Evolutionary conservation across 2,113 vertebrate genomes (phyloP).

Genomic region (Jaculus jaculus): DNA sequence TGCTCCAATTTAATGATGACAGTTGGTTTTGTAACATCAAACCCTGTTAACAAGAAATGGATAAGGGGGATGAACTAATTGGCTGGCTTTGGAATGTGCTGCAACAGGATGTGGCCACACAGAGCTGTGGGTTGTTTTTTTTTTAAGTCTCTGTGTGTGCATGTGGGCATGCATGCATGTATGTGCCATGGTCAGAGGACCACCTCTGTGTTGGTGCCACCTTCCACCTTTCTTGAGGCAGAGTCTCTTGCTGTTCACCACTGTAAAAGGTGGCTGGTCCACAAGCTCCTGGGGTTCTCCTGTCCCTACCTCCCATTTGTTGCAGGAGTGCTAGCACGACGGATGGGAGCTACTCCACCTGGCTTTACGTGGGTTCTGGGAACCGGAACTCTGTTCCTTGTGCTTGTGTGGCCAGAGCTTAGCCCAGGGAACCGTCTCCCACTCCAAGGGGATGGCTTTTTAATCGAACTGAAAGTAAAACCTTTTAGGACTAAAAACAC

Average conservation of each 20-base stretch:
- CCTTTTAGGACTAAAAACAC: not conserved
- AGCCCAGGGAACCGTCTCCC: not conserved
- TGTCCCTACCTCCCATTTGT: too few relatives aligned
- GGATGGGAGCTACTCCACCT: not conserved
- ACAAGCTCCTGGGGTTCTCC: too few relatives aligned
- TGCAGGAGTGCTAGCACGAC: too few relatives aligned
- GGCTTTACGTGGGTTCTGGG: too few relatives aligned
- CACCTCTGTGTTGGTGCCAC: too few relatives aligned
- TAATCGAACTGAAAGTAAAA: not conserved
- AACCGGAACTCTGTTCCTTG: too few relatives aligned
- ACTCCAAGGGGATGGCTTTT: not conserved
- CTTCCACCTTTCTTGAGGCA: too few relatives aligned
- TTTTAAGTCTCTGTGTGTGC: not conserved
- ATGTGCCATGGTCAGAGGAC: not conserved
- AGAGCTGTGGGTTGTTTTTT: too few relatives aligned
- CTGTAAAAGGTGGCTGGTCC: too few relatives aligned
- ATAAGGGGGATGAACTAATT: not conserved
- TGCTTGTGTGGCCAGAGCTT: too few relatives aligned
- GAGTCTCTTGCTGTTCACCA: too few relatives aligned
- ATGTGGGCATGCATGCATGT: not conserved
- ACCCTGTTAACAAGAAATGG: conserved; percentile 53
- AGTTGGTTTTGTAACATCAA: conserved; percentile 63
- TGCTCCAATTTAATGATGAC: conserved; percentile 76
- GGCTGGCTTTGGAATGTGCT: too few relatives aligned
- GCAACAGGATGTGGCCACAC: not conserved